Evolutionary conservation across 2,113 vertebrate genomes (phyloP).

Genomic region (Hyperopisus bebe): DNA sequence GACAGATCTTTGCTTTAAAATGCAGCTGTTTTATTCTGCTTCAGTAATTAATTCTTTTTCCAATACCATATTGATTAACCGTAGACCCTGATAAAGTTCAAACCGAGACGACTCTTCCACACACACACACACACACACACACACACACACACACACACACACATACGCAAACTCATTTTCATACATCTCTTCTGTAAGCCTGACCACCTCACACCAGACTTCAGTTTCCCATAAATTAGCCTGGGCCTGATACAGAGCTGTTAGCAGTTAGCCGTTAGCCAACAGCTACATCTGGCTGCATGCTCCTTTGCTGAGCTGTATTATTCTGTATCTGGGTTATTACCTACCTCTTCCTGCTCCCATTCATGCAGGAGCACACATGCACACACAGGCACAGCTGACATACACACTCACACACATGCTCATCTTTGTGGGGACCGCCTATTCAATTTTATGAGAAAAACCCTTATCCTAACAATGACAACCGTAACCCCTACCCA

Average conservation of each 20-base stretch:
- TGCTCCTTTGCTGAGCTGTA: constrained; percentile 73
- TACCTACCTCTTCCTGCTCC: constrained; percentile 64
- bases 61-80: constrained; percentile 99
- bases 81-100: constrained; percentile 99
- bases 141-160: constrained; percentile 93
- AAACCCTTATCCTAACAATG: not conserved
- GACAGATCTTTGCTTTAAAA: constrained; percentile 99
- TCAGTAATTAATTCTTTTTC: constrained; percentile 99
- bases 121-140: constrained; percentile 67
- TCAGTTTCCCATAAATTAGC: constrained; percentile 95
- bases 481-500: not conserved
- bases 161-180: constrained; percentile 78
- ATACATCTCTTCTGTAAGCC: constrained; percentile 77
- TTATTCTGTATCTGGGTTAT: constrained; percentile 68
- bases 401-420: not conserved
- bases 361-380: constrained; percentile 63
- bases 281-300: constrained; percentile 72
- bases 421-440: not conserved
- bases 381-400: constrained; percentile 19
- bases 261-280: constrained; percentile 66
- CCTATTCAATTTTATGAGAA: not conserved
- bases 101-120: constrained; percentile 91
- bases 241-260: constrained; percentile 78
- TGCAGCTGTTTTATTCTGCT: constrained; percentile 99
- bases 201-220: constrained; percentile 79